phyloP scores from a whole-genome alignment of 2,113 vertebrate genomes.

The Marmota monax region DNA sequence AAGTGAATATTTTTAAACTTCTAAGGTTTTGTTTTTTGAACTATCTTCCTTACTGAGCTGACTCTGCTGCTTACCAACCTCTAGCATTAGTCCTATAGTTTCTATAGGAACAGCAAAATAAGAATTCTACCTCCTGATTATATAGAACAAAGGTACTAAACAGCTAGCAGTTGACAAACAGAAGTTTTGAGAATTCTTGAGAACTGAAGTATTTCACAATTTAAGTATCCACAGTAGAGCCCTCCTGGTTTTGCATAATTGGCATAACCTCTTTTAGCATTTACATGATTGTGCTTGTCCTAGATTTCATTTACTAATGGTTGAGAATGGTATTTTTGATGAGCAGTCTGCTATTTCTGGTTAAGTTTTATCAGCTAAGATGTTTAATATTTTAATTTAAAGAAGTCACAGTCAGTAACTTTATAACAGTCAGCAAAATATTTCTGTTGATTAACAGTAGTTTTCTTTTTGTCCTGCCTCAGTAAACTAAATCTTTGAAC shows the following conservation, averaged over 20 bases:
- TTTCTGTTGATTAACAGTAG: constrained; percentile 6
- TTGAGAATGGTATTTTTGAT: constrained; percentile 54
- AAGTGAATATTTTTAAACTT: neutral
- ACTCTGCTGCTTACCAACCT: neutral
- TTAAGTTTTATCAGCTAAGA: constrained; percentile 48
- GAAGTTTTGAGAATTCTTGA: neutral
- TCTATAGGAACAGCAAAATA: neutral
- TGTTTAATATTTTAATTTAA: constrained; percentile 67
- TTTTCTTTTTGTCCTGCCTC: neutral
- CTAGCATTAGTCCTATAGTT: neutral
- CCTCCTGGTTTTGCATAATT: constrained; percentile 54
- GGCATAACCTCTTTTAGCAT: constrained; percentile 12
- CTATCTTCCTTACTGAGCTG: neutral
- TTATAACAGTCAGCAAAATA: constrained; percentile 50
- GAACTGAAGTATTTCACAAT: neutral
- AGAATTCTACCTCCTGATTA: neutral
- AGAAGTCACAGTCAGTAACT: constrained; percentile 32
- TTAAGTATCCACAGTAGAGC: constrained; percentile 22
- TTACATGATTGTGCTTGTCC: constrained; percentile 62
- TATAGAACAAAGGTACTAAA: neutral
- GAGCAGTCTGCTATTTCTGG: constrained; percentile 50
- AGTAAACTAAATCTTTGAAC: constrained; percentile 8
- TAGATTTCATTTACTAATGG: constrained; percentile 72
- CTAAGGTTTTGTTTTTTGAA: constrained; percentile 5
- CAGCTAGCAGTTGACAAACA: neutral